Base-by-base conservation (phyloP, 53 echinoderm and acorn worm species). In the Crossaster papposus region DNA sequence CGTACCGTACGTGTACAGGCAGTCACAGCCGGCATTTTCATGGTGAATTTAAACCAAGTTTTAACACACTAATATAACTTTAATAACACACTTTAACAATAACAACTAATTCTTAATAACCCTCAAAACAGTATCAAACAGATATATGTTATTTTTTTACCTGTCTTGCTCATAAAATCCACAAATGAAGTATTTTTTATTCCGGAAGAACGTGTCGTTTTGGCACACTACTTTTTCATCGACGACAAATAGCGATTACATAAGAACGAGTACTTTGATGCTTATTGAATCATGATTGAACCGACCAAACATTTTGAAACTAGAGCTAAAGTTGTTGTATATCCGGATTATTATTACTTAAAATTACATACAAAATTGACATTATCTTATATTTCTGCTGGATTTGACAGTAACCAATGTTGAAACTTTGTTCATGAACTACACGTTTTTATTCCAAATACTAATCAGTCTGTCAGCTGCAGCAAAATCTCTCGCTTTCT, bases 401-500 rank as follows among this genome's bases (percentile, higher is more conserved):
- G 12, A 70, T 23, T 68, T 83, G 68, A 34, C 4, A 74, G 36
- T 14, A 34, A 74, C 0, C 15, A 35, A 24, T 13, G 23, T 83
- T 65, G 36, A 83, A 51, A 38, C 20, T 2, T 17, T 72, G n/a
- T n/a, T 76, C 87, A 87, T 35, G 35, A 87, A 23, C 54, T 87
- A 77, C 64, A 87, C 77, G 87, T 87, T 76, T 29, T 6, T 36
- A 76, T 87, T 76, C 10, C 51, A 55, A 62, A 8, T 54, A 33
- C 35, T 53, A 86, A 86, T 74, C 55, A 26, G 58, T 34, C 36
- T 58, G 87, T 87, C 87, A 87, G 87, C 73, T 76, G 81, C 81
- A 36, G 54, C 36, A 63, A 81, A 90, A 82, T 82, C 74, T 90
- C 90, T 79, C 70, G 54, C 51, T 82, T 80, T 82, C 82, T 73